These are phyloP conservation scores for Falco berigora DNA, from an alignment of 2,797 vertebrate species.

Conservation along the genomic window DNA sequence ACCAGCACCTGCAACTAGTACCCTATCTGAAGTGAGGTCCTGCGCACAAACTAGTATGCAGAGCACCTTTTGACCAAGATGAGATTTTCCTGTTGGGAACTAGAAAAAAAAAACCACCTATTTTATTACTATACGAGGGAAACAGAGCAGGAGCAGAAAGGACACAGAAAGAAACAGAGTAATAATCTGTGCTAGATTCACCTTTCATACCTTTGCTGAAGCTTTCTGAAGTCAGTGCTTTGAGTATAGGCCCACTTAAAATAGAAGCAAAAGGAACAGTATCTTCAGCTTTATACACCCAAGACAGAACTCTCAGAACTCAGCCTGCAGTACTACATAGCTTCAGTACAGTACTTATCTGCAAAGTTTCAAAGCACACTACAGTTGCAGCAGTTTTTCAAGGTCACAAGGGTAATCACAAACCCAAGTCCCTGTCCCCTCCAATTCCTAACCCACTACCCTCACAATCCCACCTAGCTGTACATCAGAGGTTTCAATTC, in stretches of 20 bases:
- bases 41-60: neutral
- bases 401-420: neutral
- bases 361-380: neutral
- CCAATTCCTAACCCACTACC: neutral
- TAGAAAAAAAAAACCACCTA: neutral
- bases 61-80: neutral
- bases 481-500: neutral
- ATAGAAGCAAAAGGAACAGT: neutral
- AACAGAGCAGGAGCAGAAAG: neutral
- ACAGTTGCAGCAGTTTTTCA: slow-evolving; percentile 9
- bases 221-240: neutral
- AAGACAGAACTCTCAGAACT: neutral
- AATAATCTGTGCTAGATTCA: neutral
- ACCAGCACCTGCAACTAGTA: neutral
- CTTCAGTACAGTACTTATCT: neutral
- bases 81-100: neutral
- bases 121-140: neutral
- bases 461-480: neutral
- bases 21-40: neutral
- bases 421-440: neutral
- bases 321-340: neutral
- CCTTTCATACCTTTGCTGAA: neutral
- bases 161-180: neutral
- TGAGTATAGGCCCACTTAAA: neutral
- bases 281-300: neutral